Percentiles rank a stretch among this genome's conserved stretches.
phyloP scores from a whole-genome alignment of 2,797 vertebrate species.

The Xyrichtys novacula region DNA sequence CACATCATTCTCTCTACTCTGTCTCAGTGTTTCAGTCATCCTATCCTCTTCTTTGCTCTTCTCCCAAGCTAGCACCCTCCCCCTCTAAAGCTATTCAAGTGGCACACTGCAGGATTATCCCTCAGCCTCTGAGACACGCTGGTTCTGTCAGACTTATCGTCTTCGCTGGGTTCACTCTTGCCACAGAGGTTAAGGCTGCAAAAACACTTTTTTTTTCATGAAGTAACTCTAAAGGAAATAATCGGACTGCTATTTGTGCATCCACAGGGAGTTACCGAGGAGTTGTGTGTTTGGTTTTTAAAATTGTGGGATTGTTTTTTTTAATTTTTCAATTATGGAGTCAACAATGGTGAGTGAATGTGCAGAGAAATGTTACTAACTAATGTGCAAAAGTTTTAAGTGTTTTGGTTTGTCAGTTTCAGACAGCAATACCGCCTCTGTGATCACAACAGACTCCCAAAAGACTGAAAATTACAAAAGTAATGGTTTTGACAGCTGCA shows the following conservation, averaged over 20 bases:
- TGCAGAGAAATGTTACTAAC: not conserved
- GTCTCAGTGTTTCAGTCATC: slow-evolving; percentile 37
- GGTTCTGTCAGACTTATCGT: slow-evolving; percentile 70
- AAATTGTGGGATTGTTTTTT: slow-evolving; percentile 30
- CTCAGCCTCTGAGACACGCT: slow-evolving; percentile 78
- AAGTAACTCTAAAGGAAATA: slow-evolving; percentile 2
- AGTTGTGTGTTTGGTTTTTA: slow-evolving; percentile 20
- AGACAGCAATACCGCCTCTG: slow-evolving; percentile 13
- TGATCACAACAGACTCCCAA: slow-evolving; percentile 26
- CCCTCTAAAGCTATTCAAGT: slow-evolving; percentile 84
- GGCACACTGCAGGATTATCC: slow-evolving; percentile 86
- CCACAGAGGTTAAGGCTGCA: slow-evolving; percentile 60
- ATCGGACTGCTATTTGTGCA: slow-evolving; percentile 31
- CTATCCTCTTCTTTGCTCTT: slow-evolving; percentile 62
- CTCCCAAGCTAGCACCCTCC: slow-evolving; percentile 55
- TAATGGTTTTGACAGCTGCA: slow-evolving; percentile 31
- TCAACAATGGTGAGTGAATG: slow-evolving; percentile 69
- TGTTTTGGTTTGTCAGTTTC: slow-evolving; percentile 9
- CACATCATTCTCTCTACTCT: slow-evolving; percentile 17
- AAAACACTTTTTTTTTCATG: not conserved
- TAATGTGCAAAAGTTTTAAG: slow-evolving; percentile 27
- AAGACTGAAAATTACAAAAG: slow-evolving; percentile 31
- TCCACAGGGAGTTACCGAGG: slow-evolving; percentile 13
- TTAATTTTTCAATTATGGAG: slow-evolving; percentile 63
- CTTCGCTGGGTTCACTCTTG: slow-evolving; percentile 60